Base-by-base conservation (phyloP, 2,888 invertebrate species). In the Idaea straminata region DNA sequence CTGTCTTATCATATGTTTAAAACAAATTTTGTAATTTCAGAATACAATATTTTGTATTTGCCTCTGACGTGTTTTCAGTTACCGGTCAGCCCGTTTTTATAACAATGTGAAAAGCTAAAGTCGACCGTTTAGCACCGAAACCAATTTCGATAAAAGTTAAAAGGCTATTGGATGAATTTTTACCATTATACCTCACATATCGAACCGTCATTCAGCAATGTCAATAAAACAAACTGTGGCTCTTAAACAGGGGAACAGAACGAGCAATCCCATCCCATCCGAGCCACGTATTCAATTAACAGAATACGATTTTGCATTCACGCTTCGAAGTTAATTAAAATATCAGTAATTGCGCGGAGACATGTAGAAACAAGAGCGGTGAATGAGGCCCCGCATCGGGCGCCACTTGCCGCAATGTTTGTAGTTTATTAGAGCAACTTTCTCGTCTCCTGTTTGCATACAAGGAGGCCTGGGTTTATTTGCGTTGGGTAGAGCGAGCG, bases 251-350 rank as follows among this genome's bases (percentile, higher is more conserved):
- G 78, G 77, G 74, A 72, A 77, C 74, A 78, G 80, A 84, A 84
- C 86, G 83, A 85, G 83, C 78, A 77, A 77, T 79, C 78, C 77
- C 75, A 72, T 74, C 78, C 77, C 75, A 72, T 74, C 72, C 76
- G 78, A 75, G 77, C 83, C 84, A 84, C 85, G 84, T 82, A 84
- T 87, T 85, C 87, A 88, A 88, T 91, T 88, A 90, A 85, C 86
- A 78, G 77, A 84, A 88, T 85, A 85, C 82, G 83, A 84, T 83
- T 84, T 83, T 76, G 82, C 86, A 89, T 88, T 84, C 85, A 80
- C 83, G 80, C 84, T 84, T 84, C 85, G 85, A 87, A 87, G 85
- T 87, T 88, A 88, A 90, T 91, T 87, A 86, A 89, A 88, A 87
- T 86, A 83, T 84, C 35, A 59, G 13, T 61, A 62, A 60, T 35